Evolutionary conservation across 1,140 invertebrate genomes (phyloP).

Genomic region (Aethina tumida): DNA sequence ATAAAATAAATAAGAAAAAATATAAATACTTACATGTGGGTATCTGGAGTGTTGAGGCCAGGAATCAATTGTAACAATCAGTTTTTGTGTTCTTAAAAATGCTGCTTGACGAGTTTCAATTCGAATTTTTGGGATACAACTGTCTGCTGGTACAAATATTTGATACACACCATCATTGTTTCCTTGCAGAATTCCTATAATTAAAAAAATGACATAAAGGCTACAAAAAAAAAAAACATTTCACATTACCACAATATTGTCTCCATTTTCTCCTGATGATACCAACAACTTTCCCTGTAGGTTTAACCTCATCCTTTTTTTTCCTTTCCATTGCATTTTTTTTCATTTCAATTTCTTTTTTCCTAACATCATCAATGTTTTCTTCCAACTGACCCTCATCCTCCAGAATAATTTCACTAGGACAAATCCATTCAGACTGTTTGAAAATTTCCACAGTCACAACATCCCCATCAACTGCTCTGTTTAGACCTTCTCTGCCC

Average conservation of each 20-base stretch:
- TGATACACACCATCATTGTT: constrained; percentile 62
- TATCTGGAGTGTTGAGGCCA: constrained; percentile 84
- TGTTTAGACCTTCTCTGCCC: constrained; percentile 79
- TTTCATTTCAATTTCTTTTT: constrained; percentile 36
- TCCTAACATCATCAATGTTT: constrained; percentile 54
- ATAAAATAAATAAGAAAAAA: constrained; percentile 3
- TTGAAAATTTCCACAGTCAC: constrained; percentile 89
- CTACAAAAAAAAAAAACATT: too few species aligned
- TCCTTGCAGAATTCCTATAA: constrained; percentile 75
- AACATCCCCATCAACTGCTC: constrained; percentile 92
- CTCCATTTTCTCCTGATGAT: constrained; percentile 95
- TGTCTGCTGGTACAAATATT: constrained; percentile 83
- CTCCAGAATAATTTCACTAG: constrained; percentile 78
- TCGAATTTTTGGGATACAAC: constrained; percentile 80
- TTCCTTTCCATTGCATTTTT: constrained; percentile 24
- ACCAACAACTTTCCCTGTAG: constrained; percentile 85
- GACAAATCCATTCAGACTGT: constrained; percentile 79
- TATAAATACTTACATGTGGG: constrained; percentile 40
- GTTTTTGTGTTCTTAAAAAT: constrained; percentile 67
- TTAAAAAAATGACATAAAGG: too few species aligned
- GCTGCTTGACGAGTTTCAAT: constrained; percentile 87
- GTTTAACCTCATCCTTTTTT: constrained; percentile 44
- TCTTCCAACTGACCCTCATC: constrained; percentile 58
- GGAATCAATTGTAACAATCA: constrained; percentile 85
- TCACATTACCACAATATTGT: constrained; percentile 96